Evolutionary conservation across 1,140 invertebrate genomes (phyloP).

Genomic region (Coptotermes formosanus): DNA sequence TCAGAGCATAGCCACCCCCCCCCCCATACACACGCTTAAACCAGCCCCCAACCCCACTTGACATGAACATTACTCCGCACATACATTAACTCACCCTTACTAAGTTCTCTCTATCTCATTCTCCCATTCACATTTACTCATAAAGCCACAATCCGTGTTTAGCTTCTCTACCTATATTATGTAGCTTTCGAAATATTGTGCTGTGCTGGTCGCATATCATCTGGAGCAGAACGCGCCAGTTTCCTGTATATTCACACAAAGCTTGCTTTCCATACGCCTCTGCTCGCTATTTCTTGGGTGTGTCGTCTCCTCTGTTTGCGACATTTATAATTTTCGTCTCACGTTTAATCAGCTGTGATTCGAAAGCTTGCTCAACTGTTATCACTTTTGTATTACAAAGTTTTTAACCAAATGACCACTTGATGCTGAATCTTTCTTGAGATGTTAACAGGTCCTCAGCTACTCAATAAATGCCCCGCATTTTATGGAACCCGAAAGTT

Average conservation of each 20-base stretch:
- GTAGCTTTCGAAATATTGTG: constrained; percentile 16
- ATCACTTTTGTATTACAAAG: too few species aligned
- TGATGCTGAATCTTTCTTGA: too few species aligned
- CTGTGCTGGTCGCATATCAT: background rate
- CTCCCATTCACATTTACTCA: background rate
- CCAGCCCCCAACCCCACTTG: background rate
- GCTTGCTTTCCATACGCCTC: constrained; percentile 4
- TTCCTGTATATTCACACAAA: background rate
- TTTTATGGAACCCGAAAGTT: too few species aligned
- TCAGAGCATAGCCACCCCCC: background rate
- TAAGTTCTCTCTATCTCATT: background rate
- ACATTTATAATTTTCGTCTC: background rate
- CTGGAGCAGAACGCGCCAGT: background rate
- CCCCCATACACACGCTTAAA: too few species aligned
- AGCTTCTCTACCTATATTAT: background rate
- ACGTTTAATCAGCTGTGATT: background rate
- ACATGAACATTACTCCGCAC: background rate
- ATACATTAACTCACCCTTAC: constrained; percentile 3
- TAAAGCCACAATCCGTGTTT: constrained; percentile 15
- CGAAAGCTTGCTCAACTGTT: background rate
- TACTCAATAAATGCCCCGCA: too few species aligned
- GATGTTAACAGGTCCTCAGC: too few species aligned
- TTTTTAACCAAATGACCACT: too few species aligned
- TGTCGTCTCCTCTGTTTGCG: background rate
- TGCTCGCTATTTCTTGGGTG: background rate